Evolutionary conservation across 2,888 invertebrate genomes (phyloP).

Genomic region (Galerucella calmariensis): DNA sequence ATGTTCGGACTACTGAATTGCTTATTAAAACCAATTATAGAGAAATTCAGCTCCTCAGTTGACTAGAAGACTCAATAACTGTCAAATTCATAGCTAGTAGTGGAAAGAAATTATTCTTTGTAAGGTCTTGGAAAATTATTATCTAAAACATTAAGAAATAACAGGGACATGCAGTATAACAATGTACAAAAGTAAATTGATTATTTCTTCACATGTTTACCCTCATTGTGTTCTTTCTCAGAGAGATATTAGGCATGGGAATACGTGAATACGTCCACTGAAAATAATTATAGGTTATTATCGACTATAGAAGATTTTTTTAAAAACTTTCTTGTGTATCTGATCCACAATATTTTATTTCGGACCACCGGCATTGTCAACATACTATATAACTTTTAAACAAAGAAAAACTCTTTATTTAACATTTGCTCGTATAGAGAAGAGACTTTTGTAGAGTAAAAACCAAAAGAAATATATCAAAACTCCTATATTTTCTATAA

Average conservation of each 20-base stretch:
- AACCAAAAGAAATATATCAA: no score
- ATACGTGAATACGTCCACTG: conserved; percentile 59
- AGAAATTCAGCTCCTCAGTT: no score
- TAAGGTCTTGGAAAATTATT: no score
- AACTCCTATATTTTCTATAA: no score
- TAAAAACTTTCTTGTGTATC: conserved; percentile 58
- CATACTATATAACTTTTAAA: conserved; percentile 30
- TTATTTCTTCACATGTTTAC: conserved; percentile 46
- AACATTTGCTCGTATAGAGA: not conserved
- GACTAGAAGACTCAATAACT: no score
- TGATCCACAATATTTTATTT: conserved; percentile 61
- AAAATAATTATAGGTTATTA: conserved; percentile 61
- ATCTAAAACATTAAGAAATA: not conserved
- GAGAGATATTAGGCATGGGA: conserved; percentile 59
- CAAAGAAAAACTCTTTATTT: conserved; percentile 31
- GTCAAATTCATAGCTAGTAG: no score
- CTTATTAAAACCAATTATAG: no score
- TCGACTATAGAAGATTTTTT: conserved; percentile 54
- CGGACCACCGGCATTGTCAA: conserved; percentile 59
- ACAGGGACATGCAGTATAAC: conserved; percentile 6
- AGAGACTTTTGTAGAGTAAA: no score
- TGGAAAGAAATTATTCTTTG: no score
- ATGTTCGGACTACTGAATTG: no score
- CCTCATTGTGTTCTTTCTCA: conserved; percentile 57
- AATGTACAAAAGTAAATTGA: conserved; percentile 4